phyloP scores from a whole-genome alignment of 2,888 invertebrate genomes.

The Conomelus anceps region DNA sequence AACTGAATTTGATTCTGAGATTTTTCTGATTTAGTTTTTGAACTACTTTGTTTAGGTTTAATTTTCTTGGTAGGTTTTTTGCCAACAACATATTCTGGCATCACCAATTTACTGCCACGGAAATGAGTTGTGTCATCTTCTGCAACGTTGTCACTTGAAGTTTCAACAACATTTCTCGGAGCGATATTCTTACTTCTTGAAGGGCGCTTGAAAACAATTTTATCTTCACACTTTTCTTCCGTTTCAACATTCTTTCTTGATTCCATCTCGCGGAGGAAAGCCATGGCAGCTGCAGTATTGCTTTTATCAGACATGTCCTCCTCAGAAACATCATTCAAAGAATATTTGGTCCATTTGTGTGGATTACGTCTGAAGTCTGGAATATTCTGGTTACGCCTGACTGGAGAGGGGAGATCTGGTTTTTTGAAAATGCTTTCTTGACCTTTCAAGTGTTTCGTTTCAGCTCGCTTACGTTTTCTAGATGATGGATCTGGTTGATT shows the following conservation, averaged over 20 bases:
- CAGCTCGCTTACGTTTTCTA: conserved; percentile 40
- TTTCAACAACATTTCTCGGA: conserved; percentile 36
- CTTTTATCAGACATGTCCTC: conserved; percentile 71
- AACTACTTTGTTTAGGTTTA: conserved; percentile 40
- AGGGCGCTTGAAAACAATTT: conserved; percentile 17
- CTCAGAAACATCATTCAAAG: conserved; percentile 64
- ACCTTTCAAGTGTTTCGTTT: conserved; percentile 57
- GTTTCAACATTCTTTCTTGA: conserved; percentile 41
- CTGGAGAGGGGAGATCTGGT: conserved; percentile 55
- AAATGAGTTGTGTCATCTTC: conserved; percentile 47
- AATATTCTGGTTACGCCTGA: conserved; percentile 40
- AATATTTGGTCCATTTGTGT: conserved; percentile 74
- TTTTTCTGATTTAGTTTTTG: neutral
- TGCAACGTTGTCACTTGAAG: conserved; percentile 31
- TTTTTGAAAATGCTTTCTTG: conserved; percentile 75
- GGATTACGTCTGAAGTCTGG: conserved; percentile 62
- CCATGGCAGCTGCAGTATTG: conserved; percentile 69
- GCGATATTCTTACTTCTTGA: conserved; percentile 37
- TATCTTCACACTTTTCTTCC: conserved; percentile 29
- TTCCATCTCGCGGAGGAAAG: conserved; percentile 59
- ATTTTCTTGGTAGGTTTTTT: conserved; percentile 48
- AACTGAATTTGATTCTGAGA: neutral
- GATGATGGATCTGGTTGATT: conserved; percentile 32
- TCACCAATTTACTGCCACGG: conserved; percentile 61
- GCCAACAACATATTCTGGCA: conserved; percentile 80